Evolutionary conservation across 2,797 vertebrate genomes (phyloP).

Genomic region (Pachyuromys duprasi): DNA sequence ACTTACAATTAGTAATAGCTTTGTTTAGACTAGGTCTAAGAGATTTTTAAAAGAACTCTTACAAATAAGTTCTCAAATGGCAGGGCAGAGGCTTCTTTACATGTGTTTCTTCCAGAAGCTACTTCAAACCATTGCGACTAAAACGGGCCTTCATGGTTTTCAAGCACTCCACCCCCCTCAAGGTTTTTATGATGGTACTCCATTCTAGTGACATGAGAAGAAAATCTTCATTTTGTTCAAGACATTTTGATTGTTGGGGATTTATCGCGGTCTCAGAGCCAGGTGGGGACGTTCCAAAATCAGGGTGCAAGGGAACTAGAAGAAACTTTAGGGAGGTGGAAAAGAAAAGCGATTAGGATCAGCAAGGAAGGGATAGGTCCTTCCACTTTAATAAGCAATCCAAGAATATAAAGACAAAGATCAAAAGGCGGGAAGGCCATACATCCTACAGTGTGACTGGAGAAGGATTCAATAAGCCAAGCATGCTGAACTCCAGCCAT

Average conservation of each 20-base stretch:
- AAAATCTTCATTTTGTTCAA: conserved; percentile 15
- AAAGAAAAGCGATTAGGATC: not conserved
- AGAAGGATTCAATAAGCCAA: not conserved
- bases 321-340: not conserved
- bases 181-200: not conserved
- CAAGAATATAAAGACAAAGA: not conserved
- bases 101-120: not conserved
- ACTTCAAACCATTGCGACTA: conserved; percentile 2
- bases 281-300: not conserved
- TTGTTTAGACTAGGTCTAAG: not conserved
- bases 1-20: conserved; percentile 18
- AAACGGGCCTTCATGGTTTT: not conserved
- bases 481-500: not conserved
- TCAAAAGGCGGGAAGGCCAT: not conserved
- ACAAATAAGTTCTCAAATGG: conserved; percentile 34
- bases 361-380: not conserved
- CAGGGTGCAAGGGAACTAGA: not conserved
- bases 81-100: not conserved
- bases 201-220: not conserved
- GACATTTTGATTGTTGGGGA: not conserved
- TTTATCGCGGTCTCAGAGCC: not conserved
- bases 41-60: conserved; percentile 2
- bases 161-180: not conserved
- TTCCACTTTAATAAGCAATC: not conserved
- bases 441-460: not conserved